Conservation (phyloP, 2,888 invertebrate genomes). For the Lithophane leautieri region DNA sequence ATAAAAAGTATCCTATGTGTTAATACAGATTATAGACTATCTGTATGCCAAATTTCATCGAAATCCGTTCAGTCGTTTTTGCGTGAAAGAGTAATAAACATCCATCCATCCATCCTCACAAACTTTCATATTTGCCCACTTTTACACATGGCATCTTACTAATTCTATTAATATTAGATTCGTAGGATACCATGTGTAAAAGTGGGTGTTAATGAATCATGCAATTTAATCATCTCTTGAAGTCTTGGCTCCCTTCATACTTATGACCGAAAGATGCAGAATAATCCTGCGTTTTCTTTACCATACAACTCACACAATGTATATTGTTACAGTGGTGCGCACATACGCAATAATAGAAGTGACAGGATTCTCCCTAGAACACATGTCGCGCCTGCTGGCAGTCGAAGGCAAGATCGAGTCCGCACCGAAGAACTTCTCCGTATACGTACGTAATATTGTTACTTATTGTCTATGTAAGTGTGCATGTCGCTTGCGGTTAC, state of each 20-base stretch:
- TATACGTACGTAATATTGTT: slow-evolving; percentile 91
- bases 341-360: slow-evolving; percentile 93
- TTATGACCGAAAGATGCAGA: too few species aligned
- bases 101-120: too few species aligned
- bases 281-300: too few species aligned
- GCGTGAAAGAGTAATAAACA: too few species aligned
- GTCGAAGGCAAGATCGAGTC: slow-evolving; percentile 96
- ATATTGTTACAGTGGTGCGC: slow-evolving; percentile 92
- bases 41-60: too few species aligned
- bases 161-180: too few species aligned
- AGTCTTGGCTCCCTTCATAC: too few species aligned
- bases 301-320: neutral
- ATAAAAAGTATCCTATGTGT: too few species aligned
- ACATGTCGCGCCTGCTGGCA: slow-evolving; percentile 95
- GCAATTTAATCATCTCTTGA: neutral
- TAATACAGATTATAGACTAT: too few species aligned
- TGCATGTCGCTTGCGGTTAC: neutral
- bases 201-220: neutral
- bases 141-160: too few species aligned
- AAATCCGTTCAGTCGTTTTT: too few species aligned
- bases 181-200: neutral
- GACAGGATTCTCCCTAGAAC: slow-evolving; percentile 97
- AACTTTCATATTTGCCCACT: too few species aligned
- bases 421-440: slow-evolving; percentile 97
- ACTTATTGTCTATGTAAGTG: neutral